Base-by-base conservation (phyloP, 2,888 invertebrate species). In the Smittia sp. region DNA sequence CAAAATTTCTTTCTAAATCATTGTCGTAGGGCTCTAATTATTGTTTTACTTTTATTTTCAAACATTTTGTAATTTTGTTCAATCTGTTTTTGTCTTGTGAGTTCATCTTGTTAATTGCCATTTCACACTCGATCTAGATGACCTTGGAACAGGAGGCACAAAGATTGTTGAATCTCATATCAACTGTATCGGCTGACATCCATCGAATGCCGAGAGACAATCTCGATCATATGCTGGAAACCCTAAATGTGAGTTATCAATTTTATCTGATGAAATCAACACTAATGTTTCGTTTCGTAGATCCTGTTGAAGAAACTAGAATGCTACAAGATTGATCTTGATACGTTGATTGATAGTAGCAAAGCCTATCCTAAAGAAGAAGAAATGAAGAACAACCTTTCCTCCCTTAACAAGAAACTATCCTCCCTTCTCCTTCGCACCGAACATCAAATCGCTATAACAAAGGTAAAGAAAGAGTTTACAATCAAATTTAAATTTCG, bases 181-280 rank as follows among this genome's bases (percentile, higher is more conserved):
- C 46, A 25, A 65, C 20, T 27, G 73, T 65, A 11, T 73, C 73
- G 2, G 18, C 63, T n/a, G 73, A 73, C 24, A 46, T 73, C 24
- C 65, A 73, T 13, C 39, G 38, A 22, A 63, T 73, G 73, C 73
- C 73, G 7, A 63, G 65, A 65, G 65, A 73, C 20, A 65, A 73
- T 27, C 65, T 73, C 7, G 73, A 73, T 18, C 73, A 73, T 20
- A 65, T 73, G 73, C 25, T 65, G 63, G 73, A 73, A 52, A 73
- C 73, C 39, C 39, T 73, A 9, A 65, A 41, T 73, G 73, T 73
- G 20, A 73, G 65, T 20, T 20, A 2, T 9, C 9, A 15, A 3
- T 62, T 7, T 18, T 9, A 62, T 62, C 20, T 38, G 13, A 18
- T 24, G n/a, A 24, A 69, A 69, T 24, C 52, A 9, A 69, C 18